Evolutionary conservation across 1,140 invertebrate species (phyloP), one percentile per base, ranked within the genome.

Genomic region (Eufriesea mexicana): DNA sequence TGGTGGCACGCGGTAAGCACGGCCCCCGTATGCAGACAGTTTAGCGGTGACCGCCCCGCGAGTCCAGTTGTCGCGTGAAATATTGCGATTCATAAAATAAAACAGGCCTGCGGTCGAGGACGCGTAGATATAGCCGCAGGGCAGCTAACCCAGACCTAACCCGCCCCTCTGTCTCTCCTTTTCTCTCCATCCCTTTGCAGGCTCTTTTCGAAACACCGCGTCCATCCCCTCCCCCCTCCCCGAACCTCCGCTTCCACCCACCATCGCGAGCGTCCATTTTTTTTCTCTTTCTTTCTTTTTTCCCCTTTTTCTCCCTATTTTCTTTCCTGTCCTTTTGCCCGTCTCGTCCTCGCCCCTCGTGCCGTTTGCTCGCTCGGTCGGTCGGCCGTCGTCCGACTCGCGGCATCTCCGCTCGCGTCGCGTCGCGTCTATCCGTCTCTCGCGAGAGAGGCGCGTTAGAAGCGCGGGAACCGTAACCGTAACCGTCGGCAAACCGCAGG

Each of bases 1-100:
- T 87, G 86, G 86, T 89, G 91, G 89, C 88, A 91, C 89, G 91
- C 90, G 90, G 90, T 92, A 91, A 91, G 91, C 91, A 90, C 89
- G 86, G 91, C 89, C 89, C 89, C 89, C 91, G 90, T 92, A 91
- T 91, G 91, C 92, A 91, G 91, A 92, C 92, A 93, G 92, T 94
- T 94, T 94, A 94, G 92, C 89, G 93, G 92, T 93, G 91, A 90
- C 91, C 91, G 89, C 91, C 91, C 89, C 90, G 89, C 90, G 90
- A 90, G 90, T 91, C 90, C 91, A 94, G 92, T 94, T 94, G 93
- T 94, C 93, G 90, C 91, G 93, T 94, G 92, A 94, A 94, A 93
- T 94, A 94, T 94, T 93, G 93, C 93, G 90, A 94, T 94, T 94
- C 93, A 94, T 94, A 94, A 94, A 94, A 94, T 94, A 94, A 94